phyloP scores from a whole-genome alignment of 2,888 invertebrate genomes.

The Girardia tigrina region DNA sequence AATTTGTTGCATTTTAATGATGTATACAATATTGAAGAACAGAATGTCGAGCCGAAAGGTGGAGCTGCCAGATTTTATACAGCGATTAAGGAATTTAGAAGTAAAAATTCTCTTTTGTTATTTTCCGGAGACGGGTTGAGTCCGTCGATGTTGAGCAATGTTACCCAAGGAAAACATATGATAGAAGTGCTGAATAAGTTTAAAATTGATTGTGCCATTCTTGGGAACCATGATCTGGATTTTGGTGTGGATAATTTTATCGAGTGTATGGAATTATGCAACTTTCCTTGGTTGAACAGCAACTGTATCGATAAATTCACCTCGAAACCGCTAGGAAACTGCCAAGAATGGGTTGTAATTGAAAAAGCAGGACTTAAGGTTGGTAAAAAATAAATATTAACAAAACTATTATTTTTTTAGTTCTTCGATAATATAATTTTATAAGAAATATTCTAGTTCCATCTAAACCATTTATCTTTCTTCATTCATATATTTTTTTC shows the following conservation, averaged over 20 bases:
- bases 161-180: constrained; percentile 83
- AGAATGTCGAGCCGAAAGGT: constrained; percentile 58
- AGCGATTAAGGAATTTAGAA: too few relatives aligned
- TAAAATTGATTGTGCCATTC: constrained; percentile 71
- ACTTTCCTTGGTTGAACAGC: constrained; percentile 80
- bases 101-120: constrained; percentile 63
- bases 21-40: constrained; percentile 72
- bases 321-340: constrained; percentile 66
- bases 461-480: too few relatives aligned
- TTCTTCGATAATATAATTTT: too few relatives aligned
- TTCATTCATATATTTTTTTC: too few relatives aligned
- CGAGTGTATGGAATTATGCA: constrained; percentile 63
- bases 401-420: too few relatives aligned
- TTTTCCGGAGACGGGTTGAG: constrained; percentile 81
- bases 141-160: constrained; percentile 66
- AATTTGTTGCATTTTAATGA: constrained; percentile 76
- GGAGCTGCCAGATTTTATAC: constrained; percentile 72
- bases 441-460: too few relatives aligned
- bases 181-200: constrained; percentile 69
- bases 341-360: constrained; percentile 65
- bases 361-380: constrained; percentile 63
- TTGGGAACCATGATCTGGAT: constrained; percentile 85
- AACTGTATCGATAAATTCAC: constrained; percentile 80
- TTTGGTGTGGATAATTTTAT: constrained; percentile 73
- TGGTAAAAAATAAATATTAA: too few relatives aligned